Evolutionary conservation across 2,888 invertebrate species (phyloP), one percentile per base, ranked within the genome.

Genomic region (Teleiodes luculella): DNA sequence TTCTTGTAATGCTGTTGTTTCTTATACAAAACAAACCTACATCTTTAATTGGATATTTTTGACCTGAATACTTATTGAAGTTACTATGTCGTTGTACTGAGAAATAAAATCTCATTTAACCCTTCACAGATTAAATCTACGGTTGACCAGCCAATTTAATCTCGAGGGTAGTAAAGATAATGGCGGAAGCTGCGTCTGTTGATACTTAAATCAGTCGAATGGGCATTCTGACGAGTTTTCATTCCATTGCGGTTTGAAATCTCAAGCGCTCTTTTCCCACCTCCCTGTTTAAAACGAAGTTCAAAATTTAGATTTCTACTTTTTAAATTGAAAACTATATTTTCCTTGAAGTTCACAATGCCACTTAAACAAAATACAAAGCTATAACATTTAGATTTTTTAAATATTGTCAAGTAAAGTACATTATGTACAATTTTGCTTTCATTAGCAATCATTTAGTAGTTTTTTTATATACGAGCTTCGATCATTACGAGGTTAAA

Each of bases 81-180:
- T 35, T 2, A 1, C 1, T 39, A 16, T 18, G 16, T 18, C 16
- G 39, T 43, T 20, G 14, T 3, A 10, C 11, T 14, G 30, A 7
- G 11, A 13, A 46, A 16, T 46, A 46, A 46, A 46, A 46, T 46
- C 46, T 31, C 8, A 46, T 31, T 16, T 46, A 16, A 46, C 30
- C 31, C 46, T 28, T 24, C 28, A n/a, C 6, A 28, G 28, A 5
- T 43, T 28, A n/a, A 43, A 28, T 43, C 41, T 7, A 14, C 11
- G 35, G 4, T 37, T 3, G 20, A 20, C 3, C 7, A 2, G 24
- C 20, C 43, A 5, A 43, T 43, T 28, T 43, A 43, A 43, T 43
- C 43, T 28, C 10, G 13, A 20, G 43, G 7, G 24, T 24, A 24
- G 18, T 43, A 24, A 43, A 43, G 11, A 7, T 24, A 43, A 43